Base-by-base conservation (phyloP, 2,888 invertebrate genomes). In the Scaptomyza polygonia region DNA sequence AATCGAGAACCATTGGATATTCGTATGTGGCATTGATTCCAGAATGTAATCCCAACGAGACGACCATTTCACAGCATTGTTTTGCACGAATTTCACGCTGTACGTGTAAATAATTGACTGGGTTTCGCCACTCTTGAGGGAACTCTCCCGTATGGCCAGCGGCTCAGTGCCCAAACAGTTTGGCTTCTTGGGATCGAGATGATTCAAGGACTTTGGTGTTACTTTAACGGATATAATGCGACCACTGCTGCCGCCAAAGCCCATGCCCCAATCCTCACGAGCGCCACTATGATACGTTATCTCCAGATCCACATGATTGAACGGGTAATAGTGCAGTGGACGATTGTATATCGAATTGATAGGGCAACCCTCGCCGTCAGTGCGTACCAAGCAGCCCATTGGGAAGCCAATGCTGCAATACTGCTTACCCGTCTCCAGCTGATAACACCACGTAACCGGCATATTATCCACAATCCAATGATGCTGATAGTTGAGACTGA, bases 391-490 rank as follows among this genome's bases (percentile, higher is more conserved):
- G 90, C 99, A 99, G 6, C 99, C 99, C 96, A 99, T 98, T 0
- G 99, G 99, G 91, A 99, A 99, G 9, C 99, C 99, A 42, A 97
- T 97, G 71, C 96, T 96, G 91, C 99, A 99, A 90, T 96, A 97
- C 67, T 94, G 95, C 77, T 94, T 94, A 74, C 95, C 95, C 80
- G 95, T 95, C 67, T 96, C 95, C 58, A 95, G 89, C 44, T 92
- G 92, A 91, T 97, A 98, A 91, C 99, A 99, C 96, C 97, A 99
- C 0, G 99, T 99, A 1, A 99, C 97, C 0, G 99, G 99, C 99
- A 99, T 99, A 91, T 99, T 99, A 92, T 99, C 99, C 70, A 97
- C 94, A 86, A 97, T 97, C 99, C 99, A 99, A 92, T 99, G 99
- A 92, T 99, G 99, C 88, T 99, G 97, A 92, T 99, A 99, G 91